Evolutionary conservation across 2,888 invertebrate species (phyloP).

Genomic region (Silvanus unidentatus): DNA sequence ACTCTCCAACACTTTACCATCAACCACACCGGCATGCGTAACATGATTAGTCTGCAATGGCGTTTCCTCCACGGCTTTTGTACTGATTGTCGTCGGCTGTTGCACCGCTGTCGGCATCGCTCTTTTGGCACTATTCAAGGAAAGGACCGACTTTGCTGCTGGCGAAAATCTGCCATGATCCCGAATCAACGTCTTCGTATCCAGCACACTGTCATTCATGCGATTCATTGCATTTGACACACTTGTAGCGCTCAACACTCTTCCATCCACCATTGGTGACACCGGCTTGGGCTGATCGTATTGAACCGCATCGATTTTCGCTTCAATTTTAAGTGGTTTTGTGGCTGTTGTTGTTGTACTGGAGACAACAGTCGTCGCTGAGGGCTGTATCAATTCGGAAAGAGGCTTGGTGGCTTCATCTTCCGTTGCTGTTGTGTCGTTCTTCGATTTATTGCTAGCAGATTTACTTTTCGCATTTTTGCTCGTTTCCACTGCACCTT

Average conservation of each 20-base stretch:
- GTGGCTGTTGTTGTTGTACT: constrained; percentile 43
- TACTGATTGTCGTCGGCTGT: constrained; percentile 23
- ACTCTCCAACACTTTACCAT: constrained; percentile 30
- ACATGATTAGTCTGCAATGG: constrained; percentile 26
- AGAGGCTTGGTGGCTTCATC: constrained; percentile 14
- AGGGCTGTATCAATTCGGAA: constrained; percentile 27
- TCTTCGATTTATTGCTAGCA: constrained; percentile 1
- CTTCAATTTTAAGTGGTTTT: constrained; percentile 43
- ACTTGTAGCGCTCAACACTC: constrained; percentile 42
- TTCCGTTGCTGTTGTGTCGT: constrained; percentile 3
- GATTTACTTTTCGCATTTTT: constrained; percentile 10
- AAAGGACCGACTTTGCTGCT: constrained; percentile 25
- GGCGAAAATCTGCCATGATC: constrained; percentile 34
- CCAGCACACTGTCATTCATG: constrained; percentile 45
- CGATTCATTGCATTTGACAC: constrained; percentile 44
- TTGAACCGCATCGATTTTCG: constrained; percentile 31
- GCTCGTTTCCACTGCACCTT: not conserved
- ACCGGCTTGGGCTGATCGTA: constrained; percentile 25
- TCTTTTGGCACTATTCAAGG: constrained; percentile 21
- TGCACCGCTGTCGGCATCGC: constrained; percentile 17
- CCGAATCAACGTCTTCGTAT: constrained; percentile 42
- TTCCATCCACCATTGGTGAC: constrained; percentile 37
- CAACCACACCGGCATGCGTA: constrained; percentile 26
- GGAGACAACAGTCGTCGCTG: constrained; percentile 39
- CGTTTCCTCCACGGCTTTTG: constrained; percentile 10